Evolutionary conservation across 2,888 invertebrate species (phyloP).

Genomic region (Nephrocerus scutellatus): DNA sequence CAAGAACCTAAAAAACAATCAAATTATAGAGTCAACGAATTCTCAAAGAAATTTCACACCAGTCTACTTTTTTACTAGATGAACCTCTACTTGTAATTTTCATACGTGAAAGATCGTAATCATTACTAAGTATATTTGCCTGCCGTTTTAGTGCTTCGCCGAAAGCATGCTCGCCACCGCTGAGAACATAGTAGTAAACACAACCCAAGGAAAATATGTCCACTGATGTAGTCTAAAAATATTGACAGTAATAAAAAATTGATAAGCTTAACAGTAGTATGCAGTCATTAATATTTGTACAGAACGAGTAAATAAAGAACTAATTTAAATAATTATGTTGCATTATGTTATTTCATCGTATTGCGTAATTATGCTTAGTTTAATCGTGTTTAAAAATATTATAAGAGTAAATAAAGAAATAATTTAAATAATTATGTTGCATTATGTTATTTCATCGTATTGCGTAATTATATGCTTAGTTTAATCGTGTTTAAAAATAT

Average conservation of each 20-base stretch:
- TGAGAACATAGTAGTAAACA: conserved; percentile 91
- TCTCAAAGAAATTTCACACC: too few species aligned
- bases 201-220: conserved; percentile 97
- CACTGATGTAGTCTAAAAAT: conserved; percentile 78
- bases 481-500: background rate
- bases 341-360: too few species aligned
- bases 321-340: conserved; percentile 2
- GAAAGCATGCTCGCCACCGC: conserved; percentile 85
- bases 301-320: too few species aligned
- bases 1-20: conserved; percentile 33
- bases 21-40: background rate
- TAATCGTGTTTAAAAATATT: background rate
- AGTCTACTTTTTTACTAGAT: too few species aligned
- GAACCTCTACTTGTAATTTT: too few species aligned
- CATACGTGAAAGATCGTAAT: conserved; percentile 52
- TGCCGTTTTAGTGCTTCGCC: conserved; percentile 85
- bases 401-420: background rate
- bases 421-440: background rate
- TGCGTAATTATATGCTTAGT: conserved; percentile 3
- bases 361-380: conserved; percentile 2
- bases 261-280: too few species aligned
- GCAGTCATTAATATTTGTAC: too few species aligned
- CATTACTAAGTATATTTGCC: conserved; percentile 75
- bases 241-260: conserved; percentile 2
- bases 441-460: too few species aligned